Base-by-base conservation (phyloP, 1,140 invertebrate genomes). In the Ceratoteleas bidentatus region DNA sequence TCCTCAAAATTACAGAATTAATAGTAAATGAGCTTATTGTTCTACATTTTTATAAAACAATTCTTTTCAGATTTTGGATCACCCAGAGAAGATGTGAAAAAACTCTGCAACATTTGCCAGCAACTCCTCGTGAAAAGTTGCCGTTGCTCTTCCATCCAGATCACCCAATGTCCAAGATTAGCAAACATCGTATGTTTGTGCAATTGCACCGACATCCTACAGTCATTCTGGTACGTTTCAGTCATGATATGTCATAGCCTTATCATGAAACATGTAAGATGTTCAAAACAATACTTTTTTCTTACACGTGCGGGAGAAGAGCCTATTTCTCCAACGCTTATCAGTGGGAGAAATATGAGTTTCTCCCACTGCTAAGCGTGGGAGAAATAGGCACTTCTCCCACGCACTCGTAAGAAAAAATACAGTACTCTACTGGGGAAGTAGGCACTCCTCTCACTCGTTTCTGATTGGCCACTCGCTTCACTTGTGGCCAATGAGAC, bases 11-110 rank as follows among this genome's bases (percentile, higher is more conserved):
- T 24, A 24, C 24, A 1, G 1, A 43, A 10, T 1, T 43, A 2
- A n/a, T 6, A 43, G 40, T 43, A 43, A 10, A 43, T 43, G 2
- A 43, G 0, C 1, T 43, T 43, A 43, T 10, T 32, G 2, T 40
- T 13, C 8, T 40, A 54, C 43, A 32, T 52, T 52, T 3, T n/a
- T 52, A n/a, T 24, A 24, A 24, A 47, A n/a, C 50, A 15, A 49
- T 36, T 33, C 10, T 68, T 54, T 47, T 15, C 78, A 96, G 95
- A 85, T 97, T 95, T 87, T 99, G 98, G 96, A 94, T 99, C 61
- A 97, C 96, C 5, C 94, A 98, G 82, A 94, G 97, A 52, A 93
- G 98, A 6, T 99, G 97, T 86, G 97, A 98, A 85, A 98, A 98
- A 91, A 98, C 98, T 0, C 92, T 99, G 2, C 97, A 99, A 86